phyloP scores from a whole-genome alignment of 2,797 vertebrate species.

The Phoebastria nigripes region DNA sequence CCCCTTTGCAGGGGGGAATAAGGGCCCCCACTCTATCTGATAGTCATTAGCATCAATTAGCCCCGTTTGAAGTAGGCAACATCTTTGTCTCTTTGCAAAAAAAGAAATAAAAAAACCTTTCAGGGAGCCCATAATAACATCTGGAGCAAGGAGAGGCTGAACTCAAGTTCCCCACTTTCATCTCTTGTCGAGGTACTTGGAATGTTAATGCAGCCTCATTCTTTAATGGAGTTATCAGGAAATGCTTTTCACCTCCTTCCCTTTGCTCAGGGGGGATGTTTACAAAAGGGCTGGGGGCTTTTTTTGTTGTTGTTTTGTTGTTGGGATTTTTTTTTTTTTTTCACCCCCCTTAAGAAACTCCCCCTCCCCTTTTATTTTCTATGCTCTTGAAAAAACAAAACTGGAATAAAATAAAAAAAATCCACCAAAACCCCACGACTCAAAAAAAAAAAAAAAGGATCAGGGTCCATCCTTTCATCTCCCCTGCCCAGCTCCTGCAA shows the following conservation, averaged over 20 bases:
- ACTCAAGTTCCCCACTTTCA: slow-evolving; percentile 71
- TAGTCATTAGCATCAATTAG: slow-evolving; percentile 94
- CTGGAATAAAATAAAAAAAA: not conserved
- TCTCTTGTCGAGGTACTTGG: slow-evolving; percentile 70
- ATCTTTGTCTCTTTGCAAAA: slow-evolving; percentile 78
- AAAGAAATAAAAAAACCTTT: slow-evolving; percentile 71
- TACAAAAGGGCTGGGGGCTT: slow-evolving; percentile 53
- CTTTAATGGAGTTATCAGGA: slow-evolving; percentile 80
- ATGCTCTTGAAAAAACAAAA: not conserved
- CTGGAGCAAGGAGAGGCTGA: slow-evolving; percentile 74
- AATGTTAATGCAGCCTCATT: slow-evolving; percentile 70
- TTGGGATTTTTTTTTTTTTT: not conserved
- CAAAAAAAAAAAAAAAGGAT: not conserved
- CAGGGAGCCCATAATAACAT: slow-evolving; percentile 82
- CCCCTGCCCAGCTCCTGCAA: not conserved
- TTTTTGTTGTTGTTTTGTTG: slow-evolving; percentile 19
- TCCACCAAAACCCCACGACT: not conserved
- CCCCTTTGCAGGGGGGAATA: slow-evolving; percentile 79
- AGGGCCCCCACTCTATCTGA: slow-evolving; percentile 82
- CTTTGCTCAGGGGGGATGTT: slow-evolving; percentile 56
- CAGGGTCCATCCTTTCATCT: not conserved
- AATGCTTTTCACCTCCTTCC: slow-evolving; percentile 73
- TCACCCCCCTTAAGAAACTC: not conserved
- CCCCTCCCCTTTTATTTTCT: not conserved
- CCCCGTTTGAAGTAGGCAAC: slow-evolving; percentile 85